Conservation (phyloP, 2,797 vertebrate species). For the Iguana delicatissima region DNA sequence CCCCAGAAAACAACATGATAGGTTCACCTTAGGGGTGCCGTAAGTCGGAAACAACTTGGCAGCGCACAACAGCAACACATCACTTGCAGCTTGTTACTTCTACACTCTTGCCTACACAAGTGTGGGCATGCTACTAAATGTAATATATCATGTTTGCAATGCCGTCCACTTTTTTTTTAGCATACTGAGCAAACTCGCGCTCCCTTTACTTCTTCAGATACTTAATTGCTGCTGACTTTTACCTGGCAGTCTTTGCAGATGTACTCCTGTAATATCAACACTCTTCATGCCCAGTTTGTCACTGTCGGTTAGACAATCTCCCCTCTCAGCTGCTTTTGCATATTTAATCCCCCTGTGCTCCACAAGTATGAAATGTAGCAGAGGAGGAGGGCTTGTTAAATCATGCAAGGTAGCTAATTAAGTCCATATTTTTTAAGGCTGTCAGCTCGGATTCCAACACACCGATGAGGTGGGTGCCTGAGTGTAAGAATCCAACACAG, state of each 20-base stretch:
- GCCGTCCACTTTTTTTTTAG: constrained; percentile 2
- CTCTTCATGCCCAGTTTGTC: constrained; percentile 45
- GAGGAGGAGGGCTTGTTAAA: constrained; percentile 39
- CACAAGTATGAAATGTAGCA: constrained; percentile 50
- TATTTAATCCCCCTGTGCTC: constrained; percentile 44
- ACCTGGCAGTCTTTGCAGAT: constrained; percentile 33
- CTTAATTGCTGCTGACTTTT: constrained; percentile 19
- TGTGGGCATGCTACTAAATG: background rate
- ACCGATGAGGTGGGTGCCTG: background rate
- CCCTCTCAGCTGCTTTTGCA: constrained; percentile 29
- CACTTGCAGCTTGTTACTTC: no score
- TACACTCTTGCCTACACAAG: no score
- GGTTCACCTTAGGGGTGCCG: no score
- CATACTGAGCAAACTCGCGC: background rate
- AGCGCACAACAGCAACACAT: no score
- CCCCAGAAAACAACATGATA: no score
- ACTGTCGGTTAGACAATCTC: constrained; percentile 55
- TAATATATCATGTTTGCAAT: background rate
- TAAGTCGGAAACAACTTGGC: no score
- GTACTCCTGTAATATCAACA: constrained; percentile 45
- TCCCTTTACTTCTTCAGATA: background rate
- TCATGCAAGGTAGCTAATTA: constrained; percentile 51
- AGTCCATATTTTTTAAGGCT: constrained; percentile 35
- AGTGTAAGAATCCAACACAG: constrained; percentile 30
- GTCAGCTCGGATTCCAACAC: constrained; percentile 47